Conservation (phyloP, 2,888 invertebrate genomes). For the Tridacna gigas region DNA sequence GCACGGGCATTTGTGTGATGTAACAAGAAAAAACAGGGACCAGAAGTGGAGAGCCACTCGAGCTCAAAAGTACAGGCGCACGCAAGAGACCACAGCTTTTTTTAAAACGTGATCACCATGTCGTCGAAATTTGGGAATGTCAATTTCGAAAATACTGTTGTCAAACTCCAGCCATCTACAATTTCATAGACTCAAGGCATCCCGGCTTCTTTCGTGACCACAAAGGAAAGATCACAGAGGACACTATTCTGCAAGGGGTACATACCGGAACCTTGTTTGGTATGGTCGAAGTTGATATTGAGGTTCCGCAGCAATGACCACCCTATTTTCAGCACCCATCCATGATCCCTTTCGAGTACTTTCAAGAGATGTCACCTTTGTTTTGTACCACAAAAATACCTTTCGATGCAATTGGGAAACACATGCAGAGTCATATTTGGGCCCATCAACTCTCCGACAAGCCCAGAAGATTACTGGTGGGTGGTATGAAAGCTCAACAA, state of each 20-base stretch:
- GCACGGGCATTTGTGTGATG: too few species aligned
- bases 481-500: constrained; percentile 8
- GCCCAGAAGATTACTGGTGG: constrained; percentile 40
- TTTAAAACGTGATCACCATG: constrained; percentile 10
- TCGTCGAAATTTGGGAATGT: constrained; percentile 59
- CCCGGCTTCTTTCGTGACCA: constrained; percentile 35
- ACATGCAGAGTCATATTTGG: too few species aligned
- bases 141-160: constrained; percentile 45
- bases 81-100: constrained; percentile 14
- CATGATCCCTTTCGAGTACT: constrained; percentile 42
- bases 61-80: constrained; percentile 22
- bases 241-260: constrained; percentile 43
- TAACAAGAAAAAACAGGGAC: constrained; percentile 24
- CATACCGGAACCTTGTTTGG: constrained; percentile 38
- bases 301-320: constrained; percentile 35
- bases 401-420: too few species aligned
- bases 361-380: constrained; percentile 54
- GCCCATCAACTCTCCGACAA: too few species aligned
- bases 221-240: too few species aligned
- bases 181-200: constrained; percentile 32
- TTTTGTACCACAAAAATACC: too few species aligned
- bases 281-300: constrained; percentile 51
- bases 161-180: too few species aligned
- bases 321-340: constrained; percentile 31
- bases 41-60: constrained; percentile 10